Evolutionary conservation across 2,797 vertebrate genomes (phyloP).

Genomic region (Peromyscus attwateri): DNA sequence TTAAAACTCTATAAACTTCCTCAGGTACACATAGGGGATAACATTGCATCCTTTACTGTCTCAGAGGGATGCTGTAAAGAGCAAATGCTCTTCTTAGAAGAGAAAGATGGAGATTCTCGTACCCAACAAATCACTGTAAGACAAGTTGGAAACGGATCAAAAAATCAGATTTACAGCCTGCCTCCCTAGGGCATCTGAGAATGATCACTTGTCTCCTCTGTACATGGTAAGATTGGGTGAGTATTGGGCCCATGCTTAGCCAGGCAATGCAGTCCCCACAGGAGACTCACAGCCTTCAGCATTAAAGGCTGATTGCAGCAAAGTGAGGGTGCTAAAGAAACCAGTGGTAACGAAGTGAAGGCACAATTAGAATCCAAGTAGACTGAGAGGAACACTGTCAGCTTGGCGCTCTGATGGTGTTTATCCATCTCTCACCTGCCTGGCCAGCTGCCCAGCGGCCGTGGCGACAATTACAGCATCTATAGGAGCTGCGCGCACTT

Average conservation of each 20-base stretch:
- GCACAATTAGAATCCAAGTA: constrained; percentile 37
- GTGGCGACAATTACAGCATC: background rate
- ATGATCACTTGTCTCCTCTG: background rate
- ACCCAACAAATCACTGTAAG: background rate
- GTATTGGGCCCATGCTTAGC: background rate
- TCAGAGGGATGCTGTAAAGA: background rate
- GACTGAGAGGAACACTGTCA: background rate
- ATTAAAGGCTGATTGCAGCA: constrained; percentile 12
- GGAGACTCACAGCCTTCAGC: constrained; percentile 20
- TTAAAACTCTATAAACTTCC: background rate
- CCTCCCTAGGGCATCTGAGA: background rate
- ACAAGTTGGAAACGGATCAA: background rate
- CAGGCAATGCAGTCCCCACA: background rate
- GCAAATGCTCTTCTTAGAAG: too few relatives aligned
- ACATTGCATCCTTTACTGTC: background rate
- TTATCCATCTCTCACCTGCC: background rate
- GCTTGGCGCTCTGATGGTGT: background rate
- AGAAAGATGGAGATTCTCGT: constrained; percentile 3
- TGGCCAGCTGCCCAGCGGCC: background rate
- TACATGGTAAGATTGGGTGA: background rate
- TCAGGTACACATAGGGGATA: background rate
- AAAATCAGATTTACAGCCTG: background rate
- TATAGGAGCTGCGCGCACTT: background rate
- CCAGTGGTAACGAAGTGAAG: background rate
- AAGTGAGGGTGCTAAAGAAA: constrained; percentile 6